phyloP scores from a whole-genome alignment of 2,113 vertebrate genomes.

The Pituophis catenifer region DNA sequence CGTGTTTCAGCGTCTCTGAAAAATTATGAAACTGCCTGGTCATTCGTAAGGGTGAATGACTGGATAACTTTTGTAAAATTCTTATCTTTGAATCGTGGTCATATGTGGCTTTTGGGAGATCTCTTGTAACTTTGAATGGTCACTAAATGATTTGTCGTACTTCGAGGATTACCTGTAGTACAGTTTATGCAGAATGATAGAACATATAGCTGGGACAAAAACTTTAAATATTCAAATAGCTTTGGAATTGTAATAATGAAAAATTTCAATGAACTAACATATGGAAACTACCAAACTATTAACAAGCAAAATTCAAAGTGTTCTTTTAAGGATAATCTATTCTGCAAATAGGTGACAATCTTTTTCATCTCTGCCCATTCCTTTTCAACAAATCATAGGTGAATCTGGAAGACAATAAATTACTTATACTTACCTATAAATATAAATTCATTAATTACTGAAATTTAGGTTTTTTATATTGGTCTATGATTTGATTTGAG shows the following conservation, averaged over 20 bases:
- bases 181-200: not conserved
- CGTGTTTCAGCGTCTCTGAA: too few species aligned
- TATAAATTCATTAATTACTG: not conserved
- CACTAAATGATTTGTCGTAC: too few species aligned
- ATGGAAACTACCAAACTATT: not conserved
- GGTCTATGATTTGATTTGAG: not conserved
- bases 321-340: not conserved
- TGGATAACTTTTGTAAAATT: too few species aligned
- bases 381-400: not conserved
- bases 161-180: not conserved
- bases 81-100: too few species aligned
- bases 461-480: not conserved
- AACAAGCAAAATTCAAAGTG: not conserved
- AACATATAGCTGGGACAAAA: not conserved
- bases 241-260: not conserved
- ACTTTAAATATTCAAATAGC: not conserved
- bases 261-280: not conserved
- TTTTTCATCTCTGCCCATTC: not conserved
- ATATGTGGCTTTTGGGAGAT: too few species aligned
- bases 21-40: too few species aligned
- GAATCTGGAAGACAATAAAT: not conserved
- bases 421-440: not conserved
- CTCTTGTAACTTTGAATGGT: too few species aligned
- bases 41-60: too few species aligned
- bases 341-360: not conserved